These are phyloP conservation scores for Semaprochilodus insignis DNA, from an alignment of 2,797 vertebrate species.

Conservation along the genomic window DNA sequence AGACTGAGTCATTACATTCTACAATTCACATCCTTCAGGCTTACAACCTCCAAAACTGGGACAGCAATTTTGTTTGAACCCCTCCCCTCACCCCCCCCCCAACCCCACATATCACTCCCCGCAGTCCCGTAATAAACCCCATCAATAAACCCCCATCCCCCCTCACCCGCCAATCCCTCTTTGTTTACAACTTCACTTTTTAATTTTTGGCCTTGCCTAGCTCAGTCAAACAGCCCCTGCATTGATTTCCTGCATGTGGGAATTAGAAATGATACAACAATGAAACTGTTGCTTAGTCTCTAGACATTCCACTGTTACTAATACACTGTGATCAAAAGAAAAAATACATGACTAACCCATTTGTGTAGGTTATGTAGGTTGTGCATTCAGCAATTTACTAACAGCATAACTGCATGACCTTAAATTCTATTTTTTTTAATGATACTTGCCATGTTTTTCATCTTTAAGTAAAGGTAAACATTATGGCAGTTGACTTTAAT, in stretches of 20 bases:
- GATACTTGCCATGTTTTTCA: background rate
- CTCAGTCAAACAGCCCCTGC: background rate
- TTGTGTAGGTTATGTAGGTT: too few relatives aligned
- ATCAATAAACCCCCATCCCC: conserved; percentile 47
- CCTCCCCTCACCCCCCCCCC: conserved; percentile 43
- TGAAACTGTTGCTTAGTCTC: background rate
- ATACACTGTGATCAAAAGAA: too few relatives aligned
- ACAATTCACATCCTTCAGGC: background rate
- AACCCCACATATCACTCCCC: conserved; percentile 24
- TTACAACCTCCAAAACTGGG: conserved; percentile 71
- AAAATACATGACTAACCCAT: too few relatives aligned
- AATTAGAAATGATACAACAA: too few relatives aligned
- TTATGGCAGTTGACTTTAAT: background rate
- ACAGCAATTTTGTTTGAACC: conserved; percentile 59
- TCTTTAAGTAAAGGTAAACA: background rate
- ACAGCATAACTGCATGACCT: background rate
- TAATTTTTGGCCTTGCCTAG: background rate
- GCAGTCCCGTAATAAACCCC: conserved; percentile 50
- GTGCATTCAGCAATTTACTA: background rate
- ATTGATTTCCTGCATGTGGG: background rate
- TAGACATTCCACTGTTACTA: background rate
- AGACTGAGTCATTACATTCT: background rate
- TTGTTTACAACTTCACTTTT: background rate
- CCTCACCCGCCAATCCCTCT: background rate
- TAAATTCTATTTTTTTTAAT: background rate